Conservation (phyloP, 2,797 vertebrate species). For the Sebastiscus albofasciatus region DNA sequence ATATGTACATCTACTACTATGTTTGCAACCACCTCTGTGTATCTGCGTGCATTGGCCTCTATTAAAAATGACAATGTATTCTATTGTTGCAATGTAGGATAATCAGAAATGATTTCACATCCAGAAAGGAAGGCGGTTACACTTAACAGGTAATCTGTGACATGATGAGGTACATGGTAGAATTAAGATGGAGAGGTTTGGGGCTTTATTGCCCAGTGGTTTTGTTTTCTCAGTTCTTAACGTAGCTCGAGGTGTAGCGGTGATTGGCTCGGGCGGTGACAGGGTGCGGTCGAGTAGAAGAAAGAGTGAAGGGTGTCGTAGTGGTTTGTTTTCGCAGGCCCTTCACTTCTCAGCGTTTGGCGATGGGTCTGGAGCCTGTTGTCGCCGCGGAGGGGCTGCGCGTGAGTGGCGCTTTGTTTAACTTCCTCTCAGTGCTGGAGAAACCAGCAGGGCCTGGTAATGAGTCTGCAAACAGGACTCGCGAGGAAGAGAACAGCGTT, state of each 20-base stretch:
- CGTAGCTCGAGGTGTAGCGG: slow-evolving; percentile 28
- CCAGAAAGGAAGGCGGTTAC: not conserved
- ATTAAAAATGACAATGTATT: slow-evolving; percentile 5
- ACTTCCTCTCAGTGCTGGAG: slow-evolving; percentile 84
- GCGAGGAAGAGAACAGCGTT: slow-evolving; percentile 61
- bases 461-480: slow-evolving; percentile 85
- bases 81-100: not conserved
- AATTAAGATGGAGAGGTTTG: slow-evolving; percentile 51
- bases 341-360: slow-evolving; percentile 79
- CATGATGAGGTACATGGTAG: slow-evolving; percentile 14
- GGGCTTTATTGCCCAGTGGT: slow-evolving; percentile 44
- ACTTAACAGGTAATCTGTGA: slow-evolving; percentile 9
- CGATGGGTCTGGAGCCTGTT: slow-evolving; percentile 74
- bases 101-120: not conserved
- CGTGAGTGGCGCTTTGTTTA: slow-evolving; percentile 84
- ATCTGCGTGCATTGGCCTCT: slow-evolving; percentile 2
- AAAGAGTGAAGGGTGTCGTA: slow-evolving; percentile 74
- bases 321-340: slow-evolving; percentile 80
- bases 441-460: slow-evolving; percentile 84
- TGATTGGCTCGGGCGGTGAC: slow-evolving; percentile 63
- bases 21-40: slow-evolving; percentile 10
- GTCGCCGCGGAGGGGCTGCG: slow-evolving; percentile 73
- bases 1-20: slow-evolving; percentile 38
- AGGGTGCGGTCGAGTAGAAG: slow-evolving; percentile 65
- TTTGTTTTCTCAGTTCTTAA: slow-evolving; percentile 66